Evolutionary conservation across 2,888 invertebrate genomes (phyloP).

Genomic region (Eilema caniola): DNA sequence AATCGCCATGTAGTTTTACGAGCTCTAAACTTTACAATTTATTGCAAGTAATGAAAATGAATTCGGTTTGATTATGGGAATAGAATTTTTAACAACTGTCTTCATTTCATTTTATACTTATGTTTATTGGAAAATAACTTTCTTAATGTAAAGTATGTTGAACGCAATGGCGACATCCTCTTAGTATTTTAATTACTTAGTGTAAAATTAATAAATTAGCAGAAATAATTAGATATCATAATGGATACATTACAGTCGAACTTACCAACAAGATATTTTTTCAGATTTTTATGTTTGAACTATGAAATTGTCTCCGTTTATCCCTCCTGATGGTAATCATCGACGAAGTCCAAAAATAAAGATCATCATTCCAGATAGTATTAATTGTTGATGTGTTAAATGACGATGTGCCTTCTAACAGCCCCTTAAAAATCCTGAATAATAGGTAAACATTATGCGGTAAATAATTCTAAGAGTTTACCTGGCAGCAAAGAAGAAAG

Average conservation of each 20-base stretch:
- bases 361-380: neutral
- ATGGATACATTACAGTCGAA: no score
- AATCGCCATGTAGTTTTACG: constrained; percentile 14
- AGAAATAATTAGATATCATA: neutral
- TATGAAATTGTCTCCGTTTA: no score
- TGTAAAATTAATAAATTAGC: neutral
- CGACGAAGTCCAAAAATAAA: neutral
- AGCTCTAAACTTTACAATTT: constrained; percentile 18
- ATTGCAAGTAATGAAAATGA: constrained; percentile 11
- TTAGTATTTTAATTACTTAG: neutral
- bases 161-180: neutral
- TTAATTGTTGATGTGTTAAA: neutral
- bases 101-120: neutral
- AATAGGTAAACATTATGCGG: no score
- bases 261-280: no score
- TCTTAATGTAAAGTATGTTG: neutral
- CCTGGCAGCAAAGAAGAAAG: no score
- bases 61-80: constrained; percentile 8
- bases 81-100: neutral
- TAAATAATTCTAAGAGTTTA: neutral
- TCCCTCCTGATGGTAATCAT: neutral
- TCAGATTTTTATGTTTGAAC: no score
- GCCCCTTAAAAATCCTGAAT: no score
- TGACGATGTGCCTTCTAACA: neutral
- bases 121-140: neutral